Base-by-base conservation (phyloP, 2,888 invertebrate species). In the Microdon myrmicae region DNA sequence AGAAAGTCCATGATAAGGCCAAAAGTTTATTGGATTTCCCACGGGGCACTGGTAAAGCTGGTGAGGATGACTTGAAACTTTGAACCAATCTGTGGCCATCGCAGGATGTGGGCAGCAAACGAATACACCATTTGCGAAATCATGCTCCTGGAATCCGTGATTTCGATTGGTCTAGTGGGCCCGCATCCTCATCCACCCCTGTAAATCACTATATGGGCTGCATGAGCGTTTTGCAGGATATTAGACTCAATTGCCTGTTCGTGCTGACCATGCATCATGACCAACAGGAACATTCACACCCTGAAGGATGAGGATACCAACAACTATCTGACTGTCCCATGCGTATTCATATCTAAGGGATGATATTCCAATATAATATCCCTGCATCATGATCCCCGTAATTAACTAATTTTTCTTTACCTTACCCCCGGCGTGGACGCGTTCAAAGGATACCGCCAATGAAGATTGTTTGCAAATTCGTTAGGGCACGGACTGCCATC, bases 191-290 rank as follows among this genome's bases (percentile, higher is more conserved):
- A n/a, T n/a, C n/a, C n/a, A n/a, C n/a, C n/a, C n/a, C n/a, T n/a
- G n/a, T n/a, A n/a, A n/a, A n/a, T n/a, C n/a, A n/a, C n/a, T n/a
- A n/a, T n/a, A n/a, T n/a, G 55, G 32, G 35, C 29, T 32, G 49
- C 39, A 55, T 38, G 39, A 59, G 59, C 66, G 59, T 41, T 66
- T 66, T 66, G 66, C 59, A 66, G 66, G 59, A 59, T 66, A 66
- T 66, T 66, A 66, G 59, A 59, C 45, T 19, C 19, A 66, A 59
- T 59, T 59, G 66, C 47, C 54, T 43, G 47, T 48, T 66, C 66
- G 66, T 59, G 66, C 66, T 59, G 66, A 66, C 59, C 66, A 59
- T 59, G 59, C 59, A 66, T 66, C 66, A 59, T 54, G 53, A 31
- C 59, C 45, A 49, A 16, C 8, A 41, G 10, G 29, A 20, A 22